Percentiles rank a stretch among this genome's conserved stretches.
phyloP scores from a whole-genome alignment of 2,888 invertebrate species.

The Tetragonula carbonaria region DNA sequence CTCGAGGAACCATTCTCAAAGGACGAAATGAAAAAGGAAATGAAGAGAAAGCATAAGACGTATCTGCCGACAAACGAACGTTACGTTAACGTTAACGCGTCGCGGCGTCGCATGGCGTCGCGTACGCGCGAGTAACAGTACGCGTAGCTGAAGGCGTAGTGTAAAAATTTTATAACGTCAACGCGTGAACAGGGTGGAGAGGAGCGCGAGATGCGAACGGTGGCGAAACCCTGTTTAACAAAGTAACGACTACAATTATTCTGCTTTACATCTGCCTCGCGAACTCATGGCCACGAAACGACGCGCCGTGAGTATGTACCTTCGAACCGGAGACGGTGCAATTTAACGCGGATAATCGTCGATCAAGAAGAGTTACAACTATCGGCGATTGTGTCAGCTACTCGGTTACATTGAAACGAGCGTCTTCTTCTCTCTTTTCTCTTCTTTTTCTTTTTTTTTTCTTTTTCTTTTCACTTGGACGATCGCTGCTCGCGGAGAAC shows the following conservation, averaged over 20 bases:
- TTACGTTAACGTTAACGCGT: conserved; percentile 55
- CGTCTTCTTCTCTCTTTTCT: not conserved
- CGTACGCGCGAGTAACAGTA: conserved; percentile 51
- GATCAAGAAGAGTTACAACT: conserved; percentile 65
- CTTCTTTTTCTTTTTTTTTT: not conserved
- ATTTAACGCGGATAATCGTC: conserved; percentile 68
- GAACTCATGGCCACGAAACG: conserved; percentile 16
- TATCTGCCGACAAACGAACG: conserved; percentile 61
- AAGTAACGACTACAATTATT: conserved; percentile 72
- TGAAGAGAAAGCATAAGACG: not conserved
- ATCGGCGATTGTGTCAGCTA: conserved; percentile 59
- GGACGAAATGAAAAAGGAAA: not conserved
- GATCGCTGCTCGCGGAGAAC: conserved; percentile 7
- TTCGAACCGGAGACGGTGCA: conserved; percentile 35
- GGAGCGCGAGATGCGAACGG: conserved; percentile 1
- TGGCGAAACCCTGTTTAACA: conserved; percentile 70
- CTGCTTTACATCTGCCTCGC: conserved; percentile 65
- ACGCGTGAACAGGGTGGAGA: not conserved
- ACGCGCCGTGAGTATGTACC: conserved; percentile 1
- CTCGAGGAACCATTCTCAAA: not conserved
- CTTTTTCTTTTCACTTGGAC: conserved; percentile 7
- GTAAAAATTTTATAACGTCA: conserved; percentile 67
- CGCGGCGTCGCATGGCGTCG: conserved; percentile 25
- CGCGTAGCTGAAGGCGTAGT: conserved; percentile 38
- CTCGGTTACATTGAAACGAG: conserved; percentile 46